Percentiles rank a stretch among this genome's conserved stretches.
phyloP scores from a whole-genome alignment of 2,797 vertebrate genomes.

The Argyrosomus regius region DNA sequence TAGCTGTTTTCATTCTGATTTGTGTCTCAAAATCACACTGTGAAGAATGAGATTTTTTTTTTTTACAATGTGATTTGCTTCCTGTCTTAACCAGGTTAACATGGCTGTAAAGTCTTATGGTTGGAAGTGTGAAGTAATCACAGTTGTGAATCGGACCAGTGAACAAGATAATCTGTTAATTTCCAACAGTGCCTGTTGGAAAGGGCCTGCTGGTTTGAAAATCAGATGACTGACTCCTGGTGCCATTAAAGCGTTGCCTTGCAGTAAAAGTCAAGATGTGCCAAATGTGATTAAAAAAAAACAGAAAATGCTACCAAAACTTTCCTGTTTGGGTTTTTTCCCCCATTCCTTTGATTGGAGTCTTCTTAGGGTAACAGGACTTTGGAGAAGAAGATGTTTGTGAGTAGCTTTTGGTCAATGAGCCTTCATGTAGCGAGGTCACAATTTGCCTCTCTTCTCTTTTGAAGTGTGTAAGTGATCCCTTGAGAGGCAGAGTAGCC shows the following conservation, averaged over 20 bases:
- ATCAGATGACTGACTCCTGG: constrained; percentile 63
- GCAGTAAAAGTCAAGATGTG: constrained; percentile 52
- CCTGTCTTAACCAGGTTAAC: constrained; percentile 72
- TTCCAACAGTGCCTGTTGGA: constrained; percentile 63
- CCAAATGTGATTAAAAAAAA: constrained; percentile 41
- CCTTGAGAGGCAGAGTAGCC: constrained; percentile 72
- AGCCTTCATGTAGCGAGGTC: constrained; percentile 78
- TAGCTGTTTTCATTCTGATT: constrained; percentile 10
- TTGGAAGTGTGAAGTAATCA: constrained; percentile 81
- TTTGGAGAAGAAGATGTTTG: constrained; percentile 74
- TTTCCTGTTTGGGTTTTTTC: not conserved
- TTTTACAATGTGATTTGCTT: constrained; percentile 57
- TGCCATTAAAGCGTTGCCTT: constrained; percentile 59
- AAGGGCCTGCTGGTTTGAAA: constrained; percentile 75
- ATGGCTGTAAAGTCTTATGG: constrained; percentile 78
- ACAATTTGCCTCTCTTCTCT: constrained; percentile 77
- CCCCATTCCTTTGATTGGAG: constrained; percentile 39
- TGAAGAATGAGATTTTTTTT: constrained; percentile 63
- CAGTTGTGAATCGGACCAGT: constrained; percentile 81
- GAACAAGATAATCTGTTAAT: constrained; percentile 84
- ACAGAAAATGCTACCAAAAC: constrained; percentile 23
- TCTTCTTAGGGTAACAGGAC: constrained; percentile 68
- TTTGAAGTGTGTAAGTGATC: constrained; percentile 84
- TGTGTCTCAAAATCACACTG: constrained; percentile 50
- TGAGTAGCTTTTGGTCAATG: constrained; percentile 81